A percentile compares a stretch with the other conserved stretches of the same genome.
phyloP scores from a whole-genome alignment of 2,888 invertebrate species.

The Halictus ligatus region DNA sequence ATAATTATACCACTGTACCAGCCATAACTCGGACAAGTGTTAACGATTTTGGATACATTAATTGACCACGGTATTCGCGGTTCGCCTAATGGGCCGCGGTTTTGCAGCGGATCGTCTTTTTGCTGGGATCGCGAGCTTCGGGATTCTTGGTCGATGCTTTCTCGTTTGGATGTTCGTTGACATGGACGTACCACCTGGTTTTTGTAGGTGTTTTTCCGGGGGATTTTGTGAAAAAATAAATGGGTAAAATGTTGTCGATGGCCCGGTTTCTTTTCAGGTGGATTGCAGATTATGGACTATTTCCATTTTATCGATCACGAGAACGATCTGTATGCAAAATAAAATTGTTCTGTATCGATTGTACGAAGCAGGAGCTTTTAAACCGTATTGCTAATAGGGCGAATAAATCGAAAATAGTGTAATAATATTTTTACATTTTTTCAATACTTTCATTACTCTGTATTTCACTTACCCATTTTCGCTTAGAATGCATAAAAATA shows the following conservation, averaged over 20 bases:
- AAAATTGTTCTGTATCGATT: too few relatives aligned
- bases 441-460: too few relatives aligned
- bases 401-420: too few relatives aligned
- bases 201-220: background rate
- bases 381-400: too few relatives aligned
- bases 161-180: accelerated
- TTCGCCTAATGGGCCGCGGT: background rate
- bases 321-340: too few relatives aligned
- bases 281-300: too few relatives aligned
- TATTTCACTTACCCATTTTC: too few relatives aligned
- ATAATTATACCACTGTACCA: background rate
- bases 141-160: background rate
- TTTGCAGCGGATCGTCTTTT: background rate
- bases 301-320: too few relatives aligned
- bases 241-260: background rate
- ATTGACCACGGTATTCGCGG: background rate
- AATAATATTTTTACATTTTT: too few relatives aligned
- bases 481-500: too few relatives aligned
- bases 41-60: conserved; percentile 3
- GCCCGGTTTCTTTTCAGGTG: background rate
- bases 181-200: background rate
- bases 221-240: background rate
- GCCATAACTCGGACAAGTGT: background rate
- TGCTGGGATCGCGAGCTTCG: background rate
- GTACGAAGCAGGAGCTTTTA: too few relatives aligned